Evolutionary conservation across 1,140 invertebrate genomes (phyloP), one percentile per base, ranked within the genome.

Genomic region (Drosophila jambulina): DNA sequence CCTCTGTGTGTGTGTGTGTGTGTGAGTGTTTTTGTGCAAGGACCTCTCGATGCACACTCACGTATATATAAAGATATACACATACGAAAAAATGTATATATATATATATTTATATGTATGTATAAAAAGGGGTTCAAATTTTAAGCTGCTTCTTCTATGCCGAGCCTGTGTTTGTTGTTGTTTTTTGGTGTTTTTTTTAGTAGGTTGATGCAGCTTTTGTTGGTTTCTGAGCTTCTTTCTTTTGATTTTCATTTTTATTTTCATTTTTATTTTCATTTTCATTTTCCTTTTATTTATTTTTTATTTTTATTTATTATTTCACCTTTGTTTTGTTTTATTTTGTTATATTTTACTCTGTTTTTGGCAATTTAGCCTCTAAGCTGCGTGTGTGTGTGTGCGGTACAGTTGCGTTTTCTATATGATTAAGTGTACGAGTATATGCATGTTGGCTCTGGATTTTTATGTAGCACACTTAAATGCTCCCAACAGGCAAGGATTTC

Each of bases 111-210:
- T 63, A 19, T 43, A 13, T 68, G 58, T 70, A 58, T 48, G 21
- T 64, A 48, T 54, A 48, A 48, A 72, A 72, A 72, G 69, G 69
- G 69, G 69, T 72, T 72, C 69, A 72, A 72, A 71, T 72, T 71
- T 58, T 40, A n/a, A 72, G 69, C 69, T 71, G 57, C 53, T 68
- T 38, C 59, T 70, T 70, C 67, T 70, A 70, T 70, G 48, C 21
- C 62, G 23, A 46, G 42, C 29, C 42, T 54, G 69, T 65, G 40
- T 36, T 61, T 76, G 36, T 68, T 42, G 58, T 61, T 54, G 34
- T 36, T 53, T 34, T 34, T 53, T 38, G 25, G 17, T n/a, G 21
- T 32, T 23, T 65, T 70, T 71, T 71, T 40, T 46, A 63, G 49
- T 48, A 48, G 49, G 40, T 23, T 49, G 29, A 64, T 69, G 62